Evolutionary conservation across 2,113 vertebrate genomes (phyloP).

Genomic region (Hippocampus abdominalis): DNA sequence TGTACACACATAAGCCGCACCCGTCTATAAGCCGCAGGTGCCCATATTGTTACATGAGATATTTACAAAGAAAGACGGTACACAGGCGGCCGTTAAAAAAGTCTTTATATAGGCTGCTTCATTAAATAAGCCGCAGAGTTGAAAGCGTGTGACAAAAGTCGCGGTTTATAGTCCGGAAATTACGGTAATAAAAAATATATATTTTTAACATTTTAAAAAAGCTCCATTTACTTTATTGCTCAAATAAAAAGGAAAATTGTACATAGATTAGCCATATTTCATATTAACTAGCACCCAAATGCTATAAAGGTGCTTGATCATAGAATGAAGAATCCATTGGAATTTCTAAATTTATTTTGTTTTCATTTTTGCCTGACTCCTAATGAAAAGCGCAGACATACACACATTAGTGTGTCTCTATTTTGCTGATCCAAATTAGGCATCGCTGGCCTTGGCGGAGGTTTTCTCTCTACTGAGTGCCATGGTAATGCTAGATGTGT

Average conservation of each 20-base stretch:
- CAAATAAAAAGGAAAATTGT: neutral
- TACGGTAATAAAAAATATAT: neutral
- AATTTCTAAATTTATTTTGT: neutral
- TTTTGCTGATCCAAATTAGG: neutral
- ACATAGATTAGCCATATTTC: neutral
- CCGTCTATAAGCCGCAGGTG: too few relatives aligned
- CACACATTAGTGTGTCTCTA: neutral
- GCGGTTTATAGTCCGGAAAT: too few relatives aligned
- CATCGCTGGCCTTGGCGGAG: neutral
- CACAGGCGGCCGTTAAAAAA: too few relatives aligned
- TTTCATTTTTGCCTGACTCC: neutral
- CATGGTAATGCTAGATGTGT: slow-evolving; percentile 14
- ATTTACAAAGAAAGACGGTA: too few relatives aligned
- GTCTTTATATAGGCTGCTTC: too few relatives aligned
- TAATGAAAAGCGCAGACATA: neutral
- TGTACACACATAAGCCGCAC: too few relatives aligned
- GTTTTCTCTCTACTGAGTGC: neutral
- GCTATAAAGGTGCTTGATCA: neutral
- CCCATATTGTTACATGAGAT: too few relatives aligned
- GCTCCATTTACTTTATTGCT: neutral
- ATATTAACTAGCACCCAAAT: neutral
- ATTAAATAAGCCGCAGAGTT: too few relatives aligned
- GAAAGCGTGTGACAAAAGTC: too few relatives aligned
- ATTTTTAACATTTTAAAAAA: neutral
- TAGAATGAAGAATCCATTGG: neutral